Conservation (phyloP, 2,797 vertebrate species). For the Micropoecilia bifurca region DNA sequence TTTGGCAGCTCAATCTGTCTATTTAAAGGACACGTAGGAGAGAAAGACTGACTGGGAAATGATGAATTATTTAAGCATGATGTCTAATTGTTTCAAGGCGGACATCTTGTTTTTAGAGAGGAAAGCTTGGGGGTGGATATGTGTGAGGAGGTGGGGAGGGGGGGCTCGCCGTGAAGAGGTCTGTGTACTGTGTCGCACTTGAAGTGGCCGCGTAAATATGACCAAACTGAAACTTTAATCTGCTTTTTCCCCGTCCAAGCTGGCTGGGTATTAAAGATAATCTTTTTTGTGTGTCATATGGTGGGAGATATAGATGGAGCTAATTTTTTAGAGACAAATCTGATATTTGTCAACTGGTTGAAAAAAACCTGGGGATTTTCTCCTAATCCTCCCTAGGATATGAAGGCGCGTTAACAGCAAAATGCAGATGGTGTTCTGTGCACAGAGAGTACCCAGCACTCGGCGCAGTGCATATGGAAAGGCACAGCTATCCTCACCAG, state of each 20-base stretch:
- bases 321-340: slow-evolving; percentile 90
- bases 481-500: slow-evolving; percentile 65
- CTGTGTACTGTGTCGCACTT: slow-evolving; percentile 65
- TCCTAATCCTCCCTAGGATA: slow-evolving; percentile 84
- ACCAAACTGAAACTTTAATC: slow-evolving; percentile 89
- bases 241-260: slow-evolving; percentile 87
- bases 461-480: slow-evolving; percentile 68
- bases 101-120: slow-evolving; percentile 74
- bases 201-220: slow-evolving; percentile 83
- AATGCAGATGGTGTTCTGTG: slow-evolving; percentile 85
- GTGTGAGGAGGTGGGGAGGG: slow-evolving; percentile 1
- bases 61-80: slow-evolving; percentile 85
- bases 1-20: slow-evolving; percentile 80
- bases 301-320: slow-evolving; percentile 85
- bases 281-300: slow-evolving; percentile 89
- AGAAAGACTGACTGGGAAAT: slow-evolving; percentile 79
- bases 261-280: slow-evolving; percentile 87
- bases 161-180: slow-evolving; percentile 66
- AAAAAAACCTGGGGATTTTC: slow-evolving; percentile 85
- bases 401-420: slow-evolving; percentile 85
- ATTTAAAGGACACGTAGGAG: slow-evolving; percentile 80
- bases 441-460: slow-evolving; percentile 69
- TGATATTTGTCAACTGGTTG: slow-evolving; percentile 89
- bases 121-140: slow-evolving; percentile 49
- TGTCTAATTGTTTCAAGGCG: slow-evolving; percentile 82